Evolutionary conservation across 1,140 invertebrate species (phyloP).

Genomic region (Lepidurus apus): DNA sequence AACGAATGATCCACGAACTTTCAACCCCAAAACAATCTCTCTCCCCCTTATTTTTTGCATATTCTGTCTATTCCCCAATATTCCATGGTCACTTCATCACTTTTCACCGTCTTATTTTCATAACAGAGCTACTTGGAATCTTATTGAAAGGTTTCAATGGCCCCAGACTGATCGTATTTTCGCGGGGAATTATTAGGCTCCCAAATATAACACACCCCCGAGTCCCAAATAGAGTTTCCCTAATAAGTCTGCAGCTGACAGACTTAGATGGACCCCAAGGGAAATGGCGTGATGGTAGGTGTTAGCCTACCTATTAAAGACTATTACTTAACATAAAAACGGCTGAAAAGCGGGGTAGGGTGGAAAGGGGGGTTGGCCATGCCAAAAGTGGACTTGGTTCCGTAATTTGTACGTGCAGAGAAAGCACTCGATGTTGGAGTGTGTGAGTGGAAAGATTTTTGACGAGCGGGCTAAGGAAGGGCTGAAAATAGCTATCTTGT

Average conservation of each 20-base stretch:
- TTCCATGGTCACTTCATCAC: slow-evolving; percentile 7
- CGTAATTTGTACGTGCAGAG: background rate
- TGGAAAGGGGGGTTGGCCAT: background rate
- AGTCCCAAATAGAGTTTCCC: too few species aligned
- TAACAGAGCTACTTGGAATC: background rate
- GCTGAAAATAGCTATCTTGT: slow-evolving; percentile 7
- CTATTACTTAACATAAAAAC: slow-evolving; percentile 22
- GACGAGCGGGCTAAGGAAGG: background rate
- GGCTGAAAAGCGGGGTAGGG: background rate
- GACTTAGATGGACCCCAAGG: background rate
- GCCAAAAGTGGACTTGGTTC: background rate
- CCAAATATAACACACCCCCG: too few species aligned
- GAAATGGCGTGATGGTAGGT: background rate
- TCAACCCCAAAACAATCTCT: background rate
- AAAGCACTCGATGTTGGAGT: background rate
- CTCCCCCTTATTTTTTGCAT: background rate
- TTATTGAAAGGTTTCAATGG: background rate
- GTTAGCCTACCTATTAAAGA: background rate
- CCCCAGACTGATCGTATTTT: too few species aligned
- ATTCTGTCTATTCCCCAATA: background rate
- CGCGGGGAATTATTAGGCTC: too few species aligned
- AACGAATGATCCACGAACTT: slow-evolving; percentile 17
- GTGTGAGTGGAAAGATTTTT: background rate
- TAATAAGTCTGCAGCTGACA: slow-evolving; percentile 14
- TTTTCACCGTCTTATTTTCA: background rate